Evolutionary conservation across 2,888 invertebrate genomes (phyloP).

Genomic region (Drosophila paracracens): DNA sequence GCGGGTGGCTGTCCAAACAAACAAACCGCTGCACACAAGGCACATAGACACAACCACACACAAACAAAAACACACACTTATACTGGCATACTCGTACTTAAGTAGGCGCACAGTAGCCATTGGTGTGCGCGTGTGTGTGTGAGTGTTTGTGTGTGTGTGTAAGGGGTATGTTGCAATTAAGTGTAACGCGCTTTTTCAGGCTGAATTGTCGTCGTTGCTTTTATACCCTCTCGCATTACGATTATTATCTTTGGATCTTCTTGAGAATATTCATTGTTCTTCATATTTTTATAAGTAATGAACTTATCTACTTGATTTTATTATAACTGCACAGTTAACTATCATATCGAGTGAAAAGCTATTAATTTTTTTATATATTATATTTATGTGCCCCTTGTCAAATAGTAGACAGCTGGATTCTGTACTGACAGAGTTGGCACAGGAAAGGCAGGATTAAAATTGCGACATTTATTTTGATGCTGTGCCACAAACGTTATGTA

Average conservation of each 20-base stretch:
- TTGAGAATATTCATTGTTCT: not conserved
- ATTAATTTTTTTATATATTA: not conserved
- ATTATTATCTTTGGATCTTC: conserved; percentile 9
- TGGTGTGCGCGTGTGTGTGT: conserved; percentile 26
- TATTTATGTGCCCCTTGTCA: not conserved
- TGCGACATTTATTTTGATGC: not conserved
- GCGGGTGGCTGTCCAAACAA: conserved; percentile 60
- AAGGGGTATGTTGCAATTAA: conserved; percentile 38
- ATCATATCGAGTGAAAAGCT: not conserved
- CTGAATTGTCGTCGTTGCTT: conserved; percentile 25
- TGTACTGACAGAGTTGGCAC: too few species aligned
- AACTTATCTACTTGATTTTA: not conserved
- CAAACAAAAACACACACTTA: conserved; percentile 2
- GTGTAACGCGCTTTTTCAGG: conserved; percentile 57
- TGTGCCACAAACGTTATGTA: not conserved
- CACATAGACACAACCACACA: conserved; percentile 22
- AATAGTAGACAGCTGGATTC: not conserved
- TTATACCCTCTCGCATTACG: conserved; percentile 27
- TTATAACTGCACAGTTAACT: not conserved
- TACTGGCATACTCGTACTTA: conserved; percentile 53
- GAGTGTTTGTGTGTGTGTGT: conserved; percentile 26
- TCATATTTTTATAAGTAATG: not conserved
- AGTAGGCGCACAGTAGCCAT: conserved; percentile 69
- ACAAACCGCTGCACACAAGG: conserved; percentile 53
- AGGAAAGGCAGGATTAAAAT: not conserved